Base-by-base conservation (phyloP, 2,888 invertebrate genomes). In the Lepetodrilus schrolli region DNA sequence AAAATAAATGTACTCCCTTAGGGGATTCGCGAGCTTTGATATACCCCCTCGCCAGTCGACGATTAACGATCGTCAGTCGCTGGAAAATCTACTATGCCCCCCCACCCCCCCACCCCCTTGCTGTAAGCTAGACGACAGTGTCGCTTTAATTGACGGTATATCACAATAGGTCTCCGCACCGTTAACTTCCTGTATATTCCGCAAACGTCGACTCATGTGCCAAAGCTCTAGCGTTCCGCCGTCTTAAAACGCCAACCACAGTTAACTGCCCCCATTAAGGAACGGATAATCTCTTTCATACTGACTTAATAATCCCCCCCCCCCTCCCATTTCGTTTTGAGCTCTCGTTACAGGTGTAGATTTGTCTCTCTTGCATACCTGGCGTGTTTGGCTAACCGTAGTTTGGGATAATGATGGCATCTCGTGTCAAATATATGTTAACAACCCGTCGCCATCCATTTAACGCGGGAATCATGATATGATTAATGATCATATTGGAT, bases 21-120 rank as follows among this genome's bases (percentile, higher is more conserved):
- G 30, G 58, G 58, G 26, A 26, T 51, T 51, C 51, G 30, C 30
- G 51, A 51, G 51, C 58, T 58, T 58, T 30, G 58, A 58, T 58
- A 58, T 58, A 58, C 30, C 26, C 26, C 30, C 58, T 30, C 17
- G 21, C 30, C 58, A 8, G 7, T 34, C 17, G 30, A n/a, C 34
- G 58, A 58, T 58, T 58, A 58, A 43, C 58, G 26, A 17, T 26
- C 23, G n/a, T 30, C 34, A 30, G 17, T 58, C 58, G 7, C 58
- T 58, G 58, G 26, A 58, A 58, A 58, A 30, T 58, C 58, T 30
- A 7, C 26, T 30, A 8, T 43, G 26, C 58, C 34, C 30, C 13
- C 10, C 34, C 3, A 8, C 58, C 17, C n/a, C n/a, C n/a, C n/a
- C n/a, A n/a, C n/a, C n/a, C n/a, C n/a, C n/a, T n/a, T n/a, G n/a